Conservation (phyloP, 2,113 vertebrate species). For the Cromileptes altivelis region DNA sequence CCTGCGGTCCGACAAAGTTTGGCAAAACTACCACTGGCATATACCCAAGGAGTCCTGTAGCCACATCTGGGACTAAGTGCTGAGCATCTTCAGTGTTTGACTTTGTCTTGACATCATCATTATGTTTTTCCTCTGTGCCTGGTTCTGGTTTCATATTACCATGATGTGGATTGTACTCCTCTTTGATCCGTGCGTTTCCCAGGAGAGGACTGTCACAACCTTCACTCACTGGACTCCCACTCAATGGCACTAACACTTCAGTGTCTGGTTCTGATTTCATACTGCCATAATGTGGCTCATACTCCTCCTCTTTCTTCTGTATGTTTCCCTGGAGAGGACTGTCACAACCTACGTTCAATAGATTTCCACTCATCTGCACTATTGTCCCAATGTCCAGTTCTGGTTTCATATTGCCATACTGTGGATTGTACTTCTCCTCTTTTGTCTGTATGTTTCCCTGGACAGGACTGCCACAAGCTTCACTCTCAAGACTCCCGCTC, state of each 20-base stretch:
- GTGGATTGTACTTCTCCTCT: background rate
- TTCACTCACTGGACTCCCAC: background rate
- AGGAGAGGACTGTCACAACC: background rate
- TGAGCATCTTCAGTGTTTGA: background rate
- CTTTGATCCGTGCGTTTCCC: slow-evolving; percentile 1
- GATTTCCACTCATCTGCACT: background rate
- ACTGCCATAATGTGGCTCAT: background rate
- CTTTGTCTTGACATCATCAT: background rate
- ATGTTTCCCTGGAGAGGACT: slow-evolving; percentile 1
- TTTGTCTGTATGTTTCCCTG: no score
- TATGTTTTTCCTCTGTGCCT: background rate
- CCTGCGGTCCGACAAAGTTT: background rate
- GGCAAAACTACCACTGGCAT: background rate
- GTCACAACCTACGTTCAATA: background rate
- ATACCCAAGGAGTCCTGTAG: background rate
- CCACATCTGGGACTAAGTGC: background rate
- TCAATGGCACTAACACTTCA: no score
- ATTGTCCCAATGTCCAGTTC: background rate
- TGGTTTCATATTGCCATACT: background rate
- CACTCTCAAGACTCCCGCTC: no score
- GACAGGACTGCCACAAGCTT: no score
- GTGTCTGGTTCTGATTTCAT: background rate
- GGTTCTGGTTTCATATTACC: background rate
- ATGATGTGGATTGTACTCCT: background rate
- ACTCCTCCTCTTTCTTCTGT: slow-evolving; percentile 21